These are phyloP conservation scores for Oligia fasciuncula DNA, from an alignment of 2,888 invertebrate genomes.

Conservation along the genomic window DNA sequence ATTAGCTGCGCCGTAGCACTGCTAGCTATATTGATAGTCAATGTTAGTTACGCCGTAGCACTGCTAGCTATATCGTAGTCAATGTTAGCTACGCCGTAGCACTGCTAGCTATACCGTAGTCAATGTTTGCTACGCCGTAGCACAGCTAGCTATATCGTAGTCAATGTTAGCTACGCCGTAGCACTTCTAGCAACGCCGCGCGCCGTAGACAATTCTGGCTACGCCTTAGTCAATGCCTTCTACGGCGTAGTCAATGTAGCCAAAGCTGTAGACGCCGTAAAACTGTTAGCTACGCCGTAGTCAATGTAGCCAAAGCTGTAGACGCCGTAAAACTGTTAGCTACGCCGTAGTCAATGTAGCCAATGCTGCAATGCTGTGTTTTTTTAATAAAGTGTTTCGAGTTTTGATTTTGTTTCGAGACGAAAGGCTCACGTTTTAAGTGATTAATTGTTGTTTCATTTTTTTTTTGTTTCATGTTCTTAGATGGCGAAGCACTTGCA, in stretches of 20 bases:
- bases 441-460: background rate
- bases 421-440: background rate
- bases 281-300: background rate
- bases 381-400: background rate
- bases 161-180: background rate
- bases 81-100: background rate
- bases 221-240: background rate
- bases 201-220: background rate
- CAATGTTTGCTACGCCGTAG: background rate
- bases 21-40: background rate
- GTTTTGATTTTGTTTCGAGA: background rate
- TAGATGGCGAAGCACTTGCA: conserved; percentile 83
- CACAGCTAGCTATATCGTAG: background rate
- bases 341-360: no score
- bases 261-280: background rate
- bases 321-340: background rate
- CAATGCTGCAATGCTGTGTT: background rate
- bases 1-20: background rate
- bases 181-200: background rate
- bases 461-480: background rate
- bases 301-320: background rate
- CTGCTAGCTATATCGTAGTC: background rate
- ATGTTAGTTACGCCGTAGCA: background rate
- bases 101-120: background rate
- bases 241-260: background rate